Conservation (phyloP, 35 echinoderm and acorn worm species). For the Heliocidaris tuberculata region DNA sequence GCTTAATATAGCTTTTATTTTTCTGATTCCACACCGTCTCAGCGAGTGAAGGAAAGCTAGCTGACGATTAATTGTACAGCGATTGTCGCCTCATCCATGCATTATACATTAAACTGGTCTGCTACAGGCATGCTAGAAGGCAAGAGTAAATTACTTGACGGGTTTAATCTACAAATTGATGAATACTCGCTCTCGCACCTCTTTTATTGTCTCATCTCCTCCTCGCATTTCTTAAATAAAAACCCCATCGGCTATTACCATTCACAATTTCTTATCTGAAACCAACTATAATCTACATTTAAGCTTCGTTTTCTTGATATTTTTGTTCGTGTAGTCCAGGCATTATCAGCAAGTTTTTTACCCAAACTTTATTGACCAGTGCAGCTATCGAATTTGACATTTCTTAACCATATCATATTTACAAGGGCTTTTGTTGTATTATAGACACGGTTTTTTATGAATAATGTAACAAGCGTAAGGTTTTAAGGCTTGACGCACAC, state of each 20-base stretch:
- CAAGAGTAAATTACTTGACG: background rate
- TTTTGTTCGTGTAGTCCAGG: background rate
- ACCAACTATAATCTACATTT: background rate
- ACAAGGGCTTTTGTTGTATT: background rate
- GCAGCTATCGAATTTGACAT: background rate
- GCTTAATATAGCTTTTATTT: too few relatives aligned
- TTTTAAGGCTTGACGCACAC: too few relatives aligned
- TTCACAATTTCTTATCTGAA: background rate
- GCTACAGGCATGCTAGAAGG: background rate
- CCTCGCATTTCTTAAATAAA: slow-evolving; percentile 4
- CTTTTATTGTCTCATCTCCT: background rate
- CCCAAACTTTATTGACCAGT: background rate
- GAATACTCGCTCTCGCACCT: background rate
- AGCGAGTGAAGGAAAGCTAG: background rate
- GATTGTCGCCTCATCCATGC: background rate
- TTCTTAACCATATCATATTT: background rate
- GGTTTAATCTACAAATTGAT: slow-evolving; percentile 45
- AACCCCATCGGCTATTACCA: background rate
- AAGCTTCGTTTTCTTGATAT: background rate
- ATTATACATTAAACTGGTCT: slow-evolving; percentile 18
- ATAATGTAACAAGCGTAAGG: too few relatives aligned
- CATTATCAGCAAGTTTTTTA: background rate
- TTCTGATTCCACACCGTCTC: too few relatives aligned
- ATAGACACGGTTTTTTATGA: too few relatives aligned
- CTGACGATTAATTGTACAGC: slow-evolving; percentile 18